Base-by-base conservation (phyloP, 2,113 vertebrate species). In the Myrmecobius fasciatus region DNA sequence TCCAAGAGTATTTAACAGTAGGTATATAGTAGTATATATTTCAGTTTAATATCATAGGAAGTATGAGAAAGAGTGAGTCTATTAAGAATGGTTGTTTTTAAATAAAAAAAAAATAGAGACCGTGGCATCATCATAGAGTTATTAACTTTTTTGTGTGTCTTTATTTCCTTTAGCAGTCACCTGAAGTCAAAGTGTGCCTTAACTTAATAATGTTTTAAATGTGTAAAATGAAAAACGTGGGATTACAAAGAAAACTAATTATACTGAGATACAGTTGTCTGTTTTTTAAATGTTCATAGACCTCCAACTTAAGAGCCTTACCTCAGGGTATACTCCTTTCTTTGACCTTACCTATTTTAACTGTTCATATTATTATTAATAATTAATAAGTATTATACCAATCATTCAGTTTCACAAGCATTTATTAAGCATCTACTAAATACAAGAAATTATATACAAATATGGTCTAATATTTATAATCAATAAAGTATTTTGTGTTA, bases 271-370 rank as follows among this genome's bases (percentile, higher is more conserved):
- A 43, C 49, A 88, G 54, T 53, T 93, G 52, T 46, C n/a, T 20
- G 52, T 89, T 95, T 91, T 83, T 95, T 47, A 95, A 93, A 94
- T 25, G 25, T 56, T 89, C 28, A 54, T 95, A 25, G 31, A 95
- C 54, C 1, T 51, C 10, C 26, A 47, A n/a, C 89, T 25, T 96
- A 91, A 54, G 51, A 56, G 7, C 54, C 25, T 56, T 26, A 8
- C 7, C 25, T 2, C 25, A 56, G 54, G 25, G 54, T 1, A 56
- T 56, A 25, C 6, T 26, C 54, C 54, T 28, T 60, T 60, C 28
- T 60, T 60, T 60, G 28, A 60, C 28, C 26, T 60, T 60, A 60
- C 26, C 88, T 89, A 6, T 90, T 43, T 52, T 89, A 90, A 43
- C 25, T 52, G 10, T 75, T 89, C 52, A 43, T 92, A 91, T 88